Evolutionary conservation across 1,140 invertebrate species (phyloP).

Genomic region (Papilio dardanus): DNA sequence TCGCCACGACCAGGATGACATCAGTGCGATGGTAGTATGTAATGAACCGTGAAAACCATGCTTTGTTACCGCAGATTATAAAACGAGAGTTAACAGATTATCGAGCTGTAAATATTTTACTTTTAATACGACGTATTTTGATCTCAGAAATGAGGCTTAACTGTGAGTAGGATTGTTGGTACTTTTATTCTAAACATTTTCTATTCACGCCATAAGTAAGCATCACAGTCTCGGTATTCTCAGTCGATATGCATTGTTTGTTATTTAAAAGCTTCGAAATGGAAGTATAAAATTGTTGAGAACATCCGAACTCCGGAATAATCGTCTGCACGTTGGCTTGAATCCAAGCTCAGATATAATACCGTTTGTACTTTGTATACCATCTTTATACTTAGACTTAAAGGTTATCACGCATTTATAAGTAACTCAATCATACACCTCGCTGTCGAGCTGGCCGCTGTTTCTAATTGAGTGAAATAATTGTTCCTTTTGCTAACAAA

Average conservation of each 20-base stretch:
- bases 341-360: conserved; percentile 16
- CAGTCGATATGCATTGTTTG: conserved; percentile 18
- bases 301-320: conserved; percentile 24
- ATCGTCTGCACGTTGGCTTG: conserved; percentile 7
- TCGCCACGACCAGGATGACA: conserved; percentile 37
- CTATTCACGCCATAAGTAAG: neutral
- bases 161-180: neutral
- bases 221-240: neutral
- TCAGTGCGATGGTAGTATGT: conserved; percentile 27
- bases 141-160: too few relatives aligned
- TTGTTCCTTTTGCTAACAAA: too few relatives aligned
- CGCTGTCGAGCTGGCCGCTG: too few relatives aligned
- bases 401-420: too few relatives aligned
- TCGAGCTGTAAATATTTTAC: neutral
- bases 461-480: too few relatives aligned
- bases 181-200: neutral
- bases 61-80: neutral
- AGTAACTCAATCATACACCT: too few relatives aligned
- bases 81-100: conserved; percentile 9
- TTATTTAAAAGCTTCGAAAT: conserved; percentile 17
- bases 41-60: conserved; percentile 19
- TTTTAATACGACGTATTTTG: neutral
- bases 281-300: conserved; percentile 21
- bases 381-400: conserved; percentile 18
- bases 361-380: neutral